Base-by-base conservation (phyloP, 2,888 invertebrate species). In the Rhagonycha fulva region DNA sequence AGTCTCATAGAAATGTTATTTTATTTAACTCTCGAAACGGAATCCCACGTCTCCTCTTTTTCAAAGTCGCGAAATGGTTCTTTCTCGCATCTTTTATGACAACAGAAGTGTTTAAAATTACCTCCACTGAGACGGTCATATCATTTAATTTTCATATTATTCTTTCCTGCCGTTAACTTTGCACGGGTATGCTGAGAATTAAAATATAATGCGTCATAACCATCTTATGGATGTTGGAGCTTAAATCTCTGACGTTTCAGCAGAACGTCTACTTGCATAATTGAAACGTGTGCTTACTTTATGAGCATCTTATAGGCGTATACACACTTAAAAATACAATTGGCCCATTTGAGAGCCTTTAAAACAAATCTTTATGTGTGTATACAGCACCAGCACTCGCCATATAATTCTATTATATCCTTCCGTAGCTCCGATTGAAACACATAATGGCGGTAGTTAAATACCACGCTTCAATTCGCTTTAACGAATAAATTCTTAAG, bases 41-140 rank as follows among this genome's bases (percentile, higher is more conserved):
- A 80, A 85, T 86, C 86, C 86, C 87, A 82, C 80, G 85, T 82
- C 85, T 85, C 84, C 86, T 85, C 86, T 87, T 87, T 86, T 85
- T 87, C 87, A 87, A 87, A 86, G 84, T 86, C 85, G 83, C 84
- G 83, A 80, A 85, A 86, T 83, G 85, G 85, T 85, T 85, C 85
- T 86, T 86, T 87, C 85, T 84, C 85, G 85, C 85, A 84, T 85
- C 87, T 86, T 87, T 87, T 86, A 87, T 84, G 85, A 85, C 87
- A 85, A 84, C 85, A 86, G 87, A 87, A 87, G 87, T 87, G 87
- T 87, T 87, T 87, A 86, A 86, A 87, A 87, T 87, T 87, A 85
- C 86, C 85, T 85, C 87, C 86, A 82, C 76, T 60, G 86, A 85
- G 86, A 87, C 85, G 83, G 84, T 82, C 85, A 83, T 86, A 86